Base-by-base conservation (phyloP, 2,113 vertebrate genomes). In the Larimichthys crocea region DNA sequence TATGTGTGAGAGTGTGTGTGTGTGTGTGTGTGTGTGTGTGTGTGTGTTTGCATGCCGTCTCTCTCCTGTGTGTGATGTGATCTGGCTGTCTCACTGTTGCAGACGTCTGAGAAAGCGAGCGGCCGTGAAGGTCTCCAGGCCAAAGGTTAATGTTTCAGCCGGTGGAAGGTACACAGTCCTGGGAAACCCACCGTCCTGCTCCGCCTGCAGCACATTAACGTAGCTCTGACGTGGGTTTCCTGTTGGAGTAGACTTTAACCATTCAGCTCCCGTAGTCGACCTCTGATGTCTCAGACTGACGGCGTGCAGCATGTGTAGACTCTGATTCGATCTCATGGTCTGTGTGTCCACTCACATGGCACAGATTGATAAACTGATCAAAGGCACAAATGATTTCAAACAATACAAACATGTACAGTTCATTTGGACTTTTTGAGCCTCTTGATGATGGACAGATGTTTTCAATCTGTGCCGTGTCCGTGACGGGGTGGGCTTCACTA, bases 51-150 rank as follows among this genome's bases (percentile, higher is more conserved):
- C 44, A 20, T 86, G 79, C 44, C 16, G 74, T 88, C 71, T 91
- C 55, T 86, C 80, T 73, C 84, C 84, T 80, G 65, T 71, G 5
- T 91, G 87, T 94, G 90, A 93, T 82, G 75, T 79, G 82, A 19
- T 67, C 4, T 88, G 86, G 85, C 76, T 91, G 77, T 95, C 91
- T 95, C 89, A 92, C 76, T 92, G 91, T 95, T 53, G 48, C 96
- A 97, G 96, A 96, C 81, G 65, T 88, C 84, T 93, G 80, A 89
- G 66, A 88, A 92, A 89, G 87, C 85, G 74, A 61, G 89, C 90
- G 9, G 90, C 89, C 17, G 87, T 88, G 91, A 92, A 74, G 83
- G 64, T 82, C 73, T 79, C 88, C 89, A 85, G 74, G 84, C 72
- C 93, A 89, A 92, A 92, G 91, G 74, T 91, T 86, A 90, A 86